Evolutionary conservation across 2,797 vertebrate genomes (phyloP).

Genomic region (Remorina albescens): DNA sequence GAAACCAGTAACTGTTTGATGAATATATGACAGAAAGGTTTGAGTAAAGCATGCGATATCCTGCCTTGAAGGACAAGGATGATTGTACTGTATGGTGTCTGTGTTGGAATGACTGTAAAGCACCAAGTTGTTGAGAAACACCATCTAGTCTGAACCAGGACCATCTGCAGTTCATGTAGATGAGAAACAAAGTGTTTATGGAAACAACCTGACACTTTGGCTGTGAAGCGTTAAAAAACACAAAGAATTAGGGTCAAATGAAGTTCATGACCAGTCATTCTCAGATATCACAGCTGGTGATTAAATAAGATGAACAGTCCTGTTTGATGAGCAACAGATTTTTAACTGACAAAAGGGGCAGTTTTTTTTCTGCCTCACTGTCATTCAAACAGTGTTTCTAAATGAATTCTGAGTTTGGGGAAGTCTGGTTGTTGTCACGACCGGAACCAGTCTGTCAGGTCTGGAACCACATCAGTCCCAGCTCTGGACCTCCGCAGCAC

Average conservation of each 20-base stretch:
- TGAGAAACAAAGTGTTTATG: background rate
- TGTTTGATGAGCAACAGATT: background rate
- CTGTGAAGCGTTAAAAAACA: background rate
- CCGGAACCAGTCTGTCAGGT: constrained; percentile 77
- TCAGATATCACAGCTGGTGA: background rate
- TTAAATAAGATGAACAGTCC: constrained; percentile 9
- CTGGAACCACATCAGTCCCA: constrained; percentile 53
- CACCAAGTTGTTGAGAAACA: background rate
- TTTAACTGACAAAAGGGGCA: too few species aligned
- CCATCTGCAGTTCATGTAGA: background rate
- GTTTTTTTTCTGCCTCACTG: background rate
- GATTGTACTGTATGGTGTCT: too few species aligned
- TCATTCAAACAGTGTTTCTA: background rate
- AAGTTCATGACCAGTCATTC: background rate
- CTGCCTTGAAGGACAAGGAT: too few species aligned
- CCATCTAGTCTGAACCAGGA: background rate
- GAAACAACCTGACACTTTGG: background rate
- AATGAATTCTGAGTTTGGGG: background rate
- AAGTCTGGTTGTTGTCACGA: constrained; percentile 54
- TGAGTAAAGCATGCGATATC: too few species aligned
- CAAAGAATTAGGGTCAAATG: background rate
- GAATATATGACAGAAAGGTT: too few species aligned
- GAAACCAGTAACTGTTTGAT: too few species aligned
- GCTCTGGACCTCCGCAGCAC: constrained; percentile 59
- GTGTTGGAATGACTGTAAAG: background rate